Evolutionary conservation across 1,140 invertebrate genomes (phyloP).

Genomic region (Aphelinus atriplicis): DNA sequence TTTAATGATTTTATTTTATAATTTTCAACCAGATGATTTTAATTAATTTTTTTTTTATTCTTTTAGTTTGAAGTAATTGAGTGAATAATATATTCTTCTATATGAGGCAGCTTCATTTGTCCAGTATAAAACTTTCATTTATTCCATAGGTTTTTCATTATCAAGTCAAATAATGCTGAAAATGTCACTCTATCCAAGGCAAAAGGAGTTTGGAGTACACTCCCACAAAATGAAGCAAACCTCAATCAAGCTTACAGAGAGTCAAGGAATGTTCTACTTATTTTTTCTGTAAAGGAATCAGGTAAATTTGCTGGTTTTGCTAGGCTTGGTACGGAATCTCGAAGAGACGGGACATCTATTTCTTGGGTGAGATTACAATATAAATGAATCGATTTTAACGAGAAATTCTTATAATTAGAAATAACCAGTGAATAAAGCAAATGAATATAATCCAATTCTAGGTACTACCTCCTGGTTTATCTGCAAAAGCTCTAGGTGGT

Average conservation of each 20-base stretch:
- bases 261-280: constrained; percentile 91
- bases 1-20: background rate
- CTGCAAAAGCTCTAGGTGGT: constrained; percentile 90
- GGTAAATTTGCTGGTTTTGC: constrained; percentile 95
- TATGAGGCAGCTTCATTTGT: too few species aligned
- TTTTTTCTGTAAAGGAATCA: constrained; percentile 98
- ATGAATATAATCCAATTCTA: constrained; percentile 35
- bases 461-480: constrained; percentile 89
- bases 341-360: constrained; percentile 87
- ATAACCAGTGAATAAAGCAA: background rate
- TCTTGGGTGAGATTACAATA: constrained; percentile 79
- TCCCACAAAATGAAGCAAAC: constrained; percentile 96
- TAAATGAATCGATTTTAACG: background rate
- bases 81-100: too few species aligned
- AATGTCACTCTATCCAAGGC: constrained; percentile 94
- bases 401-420: too few species aligned
- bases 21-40: constrained; percentile 16
- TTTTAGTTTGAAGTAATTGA: too few species aligned
- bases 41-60: constrained; percentile 15
- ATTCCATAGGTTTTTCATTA: constrained; percentile 83
- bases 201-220: constrained; percentile 97
- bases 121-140: constrained; percentile 34
- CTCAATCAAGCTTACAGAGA: constrained; percentile 94
- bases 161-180: constrained; percentile 98
- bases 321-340: constrained; percentile 85